Conservation (phyloP, 2,888 invertebrate species). For the Cephalotes varians region DNA sequence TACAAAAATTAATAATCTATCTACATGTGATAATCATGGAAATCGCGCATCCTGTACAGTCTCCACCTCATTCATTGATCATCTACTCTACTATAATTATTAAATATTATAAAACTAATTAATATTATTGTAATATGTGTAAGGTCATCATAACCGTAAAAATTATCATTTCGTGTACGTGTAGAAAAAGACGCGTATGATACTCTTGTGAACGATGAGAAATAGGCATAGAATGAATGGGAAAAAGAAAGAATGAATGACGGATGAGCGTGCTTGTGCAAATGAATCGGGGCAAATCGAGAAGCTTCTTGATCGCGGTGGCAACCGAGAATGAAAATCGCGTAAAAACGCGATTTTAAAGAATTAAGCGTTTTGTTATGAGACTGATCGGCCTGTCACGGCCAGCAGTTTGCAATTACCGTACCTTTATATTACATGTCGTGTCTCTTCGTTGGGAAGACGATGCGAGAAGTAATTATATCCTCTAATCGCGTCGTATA, state of each 20-base stretch:
- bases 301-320: constrained; percentile 68
- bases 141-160: constrained; percentile 77
- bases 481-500: constrained; percentile 68
- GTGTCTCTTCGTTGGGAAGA: constrained; percentile 60
- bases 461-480: constrained; percentile 64
- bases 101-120: constrained; percentile 81
- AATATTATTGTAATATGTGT: constrained; percentile 84
- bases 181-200: constrained; percentile 57
- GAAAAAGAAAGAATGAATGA: constrained; percentile 60
- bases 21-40: constrained; percentile 89
- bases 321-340: constrained; percentile 48
- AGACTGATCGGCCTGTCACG: constrained; percentile 84
- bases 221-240: constrained; percentile 31
- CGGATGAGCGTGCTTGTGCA: constrained; percentile 76
- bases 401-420: constrained; percentile 82
- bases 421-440: constrained; percentile 78
- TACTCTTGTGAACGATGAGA: constrained; percentile 34
- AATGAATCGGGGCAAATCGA: constrained; percentile 82
- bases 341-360: constrained; percentile 59
- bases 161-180: constrained; percentile 77
- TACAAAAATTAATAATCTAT: constrained; percentile 89
- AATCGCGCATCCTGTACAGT: constrained; percentile 88
- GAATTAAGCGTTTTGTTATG: constrained; percentile 81
- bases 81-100: constrained; percentile 88
- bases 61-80: constrained; percentile 90